Conservation (phyloP, 1,140 invertebrate genomes). For the Drosophila ficusphila region DNA sequence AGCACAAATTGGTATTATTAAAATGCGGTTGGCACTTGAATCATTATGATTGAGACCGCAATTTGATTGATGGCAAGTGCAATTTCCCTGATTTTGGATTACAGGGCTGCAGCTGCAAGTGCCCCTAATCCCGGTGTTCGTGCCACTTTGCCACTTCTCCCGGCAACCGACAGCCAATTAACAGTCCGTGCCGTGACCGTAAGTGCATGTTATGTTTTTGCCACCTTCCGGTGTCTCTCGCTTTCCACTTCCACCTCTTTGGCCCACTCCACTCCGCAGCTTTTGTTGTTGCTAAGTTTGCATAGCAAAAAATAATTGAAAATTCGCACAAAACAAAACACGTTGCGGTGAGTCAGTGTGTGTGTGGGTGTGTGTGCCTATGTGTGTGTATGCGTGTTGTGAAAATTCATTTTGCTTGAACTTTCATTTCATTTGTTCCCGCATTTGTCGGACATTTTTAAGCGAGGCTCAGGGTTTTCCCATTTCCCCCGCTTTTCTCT, state of each 20-base stretch:
- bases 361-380: not conserved
- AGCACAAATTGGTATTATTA: no score
- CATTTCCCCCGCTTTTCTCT: not conserved
- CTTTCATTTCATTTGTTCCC: slow-evolving; percentile 63
- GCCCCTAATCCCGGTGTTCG: not conserved
- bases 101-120: not conserved
- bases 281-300: slow-evolving; percentile 26
- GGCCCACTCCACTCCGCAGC: not conserved
- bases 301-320: slow-evolving; percentile 62
- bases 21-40: not conserved
- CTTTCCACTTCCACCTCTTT: not conserved
- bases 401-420: slow-evolving; percentile 60
- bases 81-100: not conserved
- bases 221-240: slow-evolving; percentile 22
- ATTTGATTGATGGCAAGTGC: not conserved
- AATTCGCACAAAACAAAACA: slow-evolving; percentile 53
- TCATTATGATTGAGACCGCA: not conserved
- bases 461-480: slow-evolving; percentile 16
- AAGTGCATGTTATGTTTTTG: slow-evolving; percentile 35
- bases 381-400: slow-evolving; percentile 33
- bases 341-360: not conserved
- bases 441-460: slow-evolving; percentile 51
- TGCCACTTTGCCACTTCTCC: not conserved
- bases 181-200: slow-evolving; percentile 52
- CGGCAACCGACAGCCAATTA: slow-evolving; percentile 53